Evolutionary conservation across 2,888 invertebrate genomes (phyloP), one percentile per base, ranked within the genome.

Genomic region (Drosophila seclusa): DNA sequence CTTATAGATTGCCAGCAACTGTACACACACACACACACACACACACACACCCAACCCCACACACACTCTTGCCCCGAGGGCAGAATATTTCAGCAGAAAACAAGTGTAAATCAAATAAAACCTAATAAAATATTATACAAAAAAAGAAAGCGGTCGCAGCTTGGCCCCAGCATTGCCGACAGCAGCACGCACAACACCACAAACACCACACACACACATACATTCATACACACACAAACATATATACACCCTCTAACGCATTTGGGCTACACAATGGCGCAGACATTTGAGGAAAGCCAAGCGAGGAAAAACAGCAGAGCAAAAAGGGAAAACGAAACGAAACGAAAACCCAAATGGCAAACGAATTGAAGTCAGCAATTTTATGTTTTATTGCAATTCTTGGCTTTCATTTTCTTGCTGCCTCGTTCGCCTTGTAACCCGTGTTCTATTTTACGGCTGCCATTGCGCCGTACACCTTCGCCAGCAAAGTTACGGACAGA

Each of bases 101-200:
- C 86, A 87, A 87, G 89, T 87, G 86, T 87, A 87, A 87, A 87
- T 87, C 86, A 87, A 87, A 87, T 87, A 89, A 87, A 87, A 89
- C 86, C 88, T 87, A 87, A 87, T 87, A 87, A 87, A 87, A 87
- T 87, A 89, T 83, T 24, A 24, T 13, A 45, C 45, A 45, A 45
- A 45, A 24, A 87, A 68, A 73, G 66, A 76, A 69, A 66, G 68
- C 66, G 71, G 78, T 73, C 83, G 77, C 86, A 86, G 83, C 83
- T 88, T 85, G 85, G 61, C 65, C 63, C 79, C 65, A 60, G 53
- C 60, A 52, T 32, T 55, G 61, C 73, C 76, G 59, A 60, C 55
- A 76, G 64, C 73, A 72, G 55, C 76, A 79, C 80, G 68, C 76
- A 79, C 68, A 62, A 55, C 76, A 66, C 36, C 60, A 42, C 36